Base-by-base conservation (phyloP, 2,113 vertebrate genomes). In the Melanerpes formicivorus region DNA sequence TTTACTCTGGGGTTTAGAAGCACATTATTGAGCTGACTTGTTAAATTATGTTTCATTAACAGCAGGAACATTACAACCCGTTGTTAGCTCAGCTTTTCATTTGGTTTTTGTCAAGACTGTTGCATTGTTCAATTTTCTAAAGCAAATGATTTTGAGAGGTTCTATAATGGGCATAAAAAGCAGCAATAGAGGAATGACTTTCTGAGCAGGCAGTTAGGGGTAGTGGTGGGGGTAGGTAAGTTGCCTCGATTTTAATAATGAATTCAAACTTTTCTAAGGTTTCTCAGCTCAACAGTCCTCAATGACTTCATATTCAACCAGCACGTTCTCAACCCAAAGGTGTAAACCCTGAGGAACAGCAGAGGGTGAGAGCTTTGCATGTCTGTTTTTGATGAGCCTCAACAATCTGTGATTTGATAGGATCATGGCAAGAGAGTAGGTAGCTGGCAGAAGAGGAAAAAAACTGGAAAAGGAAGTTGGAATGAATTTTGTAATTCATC, bases 21-120 rank as follows among this genome's bases (percentile, higher is more conserved):
- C 19, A 87, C 87, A 85, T 80, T 89, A 84, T 66, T 73, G n/a
- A 96, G 80, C 52, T 89, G 67, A 82, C 75, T 89, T 77, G 87
- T 85, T 91, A 92, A 93, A 91, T 96, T 80, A 83, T 5, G 5
- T 82, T 92, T 92, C 89, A 92, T 85, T 93, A 94, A 42, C 65
- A 92, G 65, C 32, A 80, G 65, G 79, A 94, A 71, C 76, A 86
- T 83, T 85, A 82, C 65, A 93, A 56, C 37, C n/a, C 80, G 88
- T 92, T 90, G 80, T 80, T 82, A 90, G 72, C 74, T 87, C 72
- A 92, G 75, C 54, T 80, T 89, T 93, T 88, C 90, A 65, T 90
- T 58, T 87, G 80, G 82, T 87, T 91, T 92, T 93, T 90, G 65
- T 89, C 78, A 90, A 75, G 92, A 80, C 18, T 78, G 22, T 73